A percentile compares a stretch with the other conserved stretches of the same genome.
phyloP scores from a whole-genome alignment of 2,888 invertebrate species.

The Phrixothrix hirtus region DNA sequence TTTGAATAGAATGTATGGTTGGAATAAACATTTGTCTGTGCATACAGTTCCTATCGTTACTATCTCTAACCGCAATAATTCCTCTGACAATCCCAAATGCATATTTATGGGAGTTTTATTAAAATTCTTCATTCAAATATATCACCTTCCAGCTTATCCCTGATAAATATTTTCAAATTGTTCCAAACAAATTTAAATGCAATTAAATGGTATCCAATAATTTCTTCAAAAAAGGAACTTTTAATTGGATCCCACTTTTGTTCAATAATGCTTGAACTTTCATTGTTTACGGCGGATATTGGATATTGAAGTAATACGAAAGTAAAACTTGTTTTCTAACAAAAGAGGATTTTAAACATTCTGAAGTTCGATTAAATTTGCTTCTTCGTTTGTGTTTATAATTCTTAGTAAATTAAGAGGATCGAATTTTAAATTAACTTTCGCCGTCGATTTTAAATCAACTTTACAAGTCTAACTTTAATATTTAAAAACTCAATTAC shows the following conservation, averaged over 20 bases:
- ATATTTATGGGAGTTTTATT: background rate
- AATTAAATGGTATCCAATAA: no score
- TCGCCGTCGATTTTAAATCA: no score
- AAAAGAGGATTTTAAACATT: no score
- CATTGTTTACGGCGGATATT: background rate
- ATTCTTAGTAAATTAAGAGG: no score
- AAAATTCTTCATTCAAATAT: background rate
- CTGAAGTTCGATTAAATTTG: no score
- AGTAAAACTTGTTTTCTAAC: no score
- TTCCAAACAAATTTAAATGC: background rate
- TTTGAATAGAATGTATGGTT: constrained; percentile 11
- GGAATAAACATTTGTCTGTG: constrained; percentile 11
- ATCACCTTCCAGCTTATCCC: background rate
- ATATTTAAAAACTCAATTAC: no score
- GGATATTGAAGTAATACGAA: no score
- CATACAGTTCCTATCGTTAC: background rate
- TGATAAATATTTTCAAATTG: background rate
- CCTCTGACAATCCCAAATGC: background rate
- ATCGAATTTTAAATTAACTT: no score
- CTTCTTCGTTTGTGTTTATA: no score
- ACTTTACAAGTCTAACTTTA: no score
- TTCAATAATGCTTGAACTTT: no score
- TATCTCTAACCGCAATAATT: background rate
- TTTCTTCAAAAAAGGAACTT: background rate
- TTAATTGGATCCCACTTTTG: background rate